Evolutionary conservation across 2,113 vertebrate genomes (phyloP), one percentile per base, ranked within the genome.

Genomic region (Megaleporinus macrocephalus): DNA sequence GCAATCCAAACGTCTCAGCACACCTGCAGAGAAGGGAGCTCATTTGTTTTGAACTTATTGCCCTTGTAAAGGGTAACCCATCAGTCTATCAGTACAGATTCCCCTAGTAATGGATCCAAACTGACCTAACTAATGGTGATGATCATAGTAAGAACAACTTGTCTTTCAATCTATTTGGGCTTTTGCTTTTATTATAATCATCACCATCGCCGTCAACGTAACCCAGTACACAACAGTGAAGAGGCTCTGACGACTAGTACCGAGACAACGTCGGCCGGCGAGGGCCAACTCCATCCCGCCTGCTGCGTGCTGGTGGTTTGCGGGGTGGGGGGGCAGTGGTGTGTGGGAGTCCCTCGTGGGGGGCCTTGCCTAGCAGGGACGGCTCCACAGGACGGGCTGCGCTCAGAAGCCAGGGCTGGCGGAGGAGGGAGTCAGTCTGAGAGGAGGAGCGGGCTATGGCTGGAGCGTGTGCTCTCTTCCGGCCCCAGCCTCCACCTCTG

Each of bases 1-100:
- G 77, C 24, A 63, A 76, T 59, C 61, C 71, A 79, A n/a, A 27
- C 22, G n/a, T 66, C 27, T 81, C 44, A 49, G 22, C 24, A 70
- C 62, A 57, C 18, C n/a, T 59, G 41, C 61, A 81, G 15, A 65
- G 20, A 13, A 66, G 10, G 27, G 18, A 53, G 22, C 29, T 27
- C 18, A 55, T 69, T 69, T 1, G n/a, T 55, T 75, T 68, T 81
- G 7, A 44, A 81, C 47, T 36, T 81, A 53, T 74, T 66, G 81
- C 73, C 77, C 84, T 68, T 86, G 80, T 81, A 81, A 86, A 85
- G 74, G 87, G 69, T 74, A 83, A 49, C 24, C 65, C 69, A 30
- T 73, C 53, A 27, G 61, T 78, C 73, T 29, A 49, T 80, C 63
- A 5, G 24, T 51, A 71, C 26, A 62, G 83, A 63, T 80, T 76